A percentile compares a stretch with the other conserved stretches of the same genome.
phyloP scores from a whole-genome alignment of 2,888 invertebrate genomes.

The Mermis nigrescens region DNA sequence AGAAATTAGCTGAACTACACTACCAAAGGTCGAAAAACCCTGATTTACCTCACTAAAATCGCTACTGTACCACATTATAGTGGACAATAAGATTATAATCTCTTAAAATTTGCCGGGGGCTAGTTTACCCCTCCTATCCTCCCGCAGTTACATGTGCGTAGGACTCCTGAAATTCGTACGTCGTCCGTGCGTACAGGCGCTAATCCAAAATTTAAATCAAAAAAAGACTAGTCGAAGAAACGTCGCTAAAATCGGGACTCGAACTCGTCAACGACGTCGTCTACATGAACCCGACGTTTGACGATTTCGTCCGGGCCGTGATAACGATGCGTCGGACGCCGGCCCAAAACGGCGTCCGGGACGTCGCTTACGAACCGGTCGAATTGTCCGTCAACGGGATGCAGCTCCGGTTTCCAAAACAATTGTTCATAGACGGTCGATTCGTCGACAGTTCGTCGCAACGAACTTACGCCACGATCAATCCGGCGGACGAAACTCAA shows the following conservation, averaged over 20 bases:
- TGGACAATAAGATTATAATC: too few relatives aligned
- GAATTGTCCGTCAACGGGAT: slow-evolving; percentile 60
- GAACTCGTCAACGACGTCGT: slow-evolving; percentile 69
- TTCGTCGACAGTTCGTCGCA: slow-evolving; percentile 57
- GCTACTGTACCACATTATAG: too few relatives aligned
- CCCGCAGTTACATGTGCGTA: too few relatives aligned
- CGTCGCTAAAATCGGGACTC: slow-evolving; percentile 52
- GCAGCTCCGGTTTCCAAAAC: slow-evolving; percentile 63
- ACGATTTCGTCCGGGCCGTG: slow-evolving; percentile 52
- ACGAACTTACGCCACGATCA: slow-evolving; percentile 46
- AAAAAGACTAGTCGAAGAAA: slow-evolving; percentile 70
- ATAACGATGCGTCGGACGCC: slow-evolving; percentile 48
- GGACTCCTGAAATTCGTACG: too few relatives aligned
- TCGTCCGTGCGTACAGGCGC: too few relatives aligned
- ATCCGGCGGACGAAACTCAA: slow-evolving; percentile 61
- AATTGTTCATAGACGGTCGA: slow-evolving; percentile 71
- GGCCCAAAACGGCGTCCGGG: slow-evolving; percentile 32
- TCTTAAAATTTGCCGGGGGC: too few relatives aligned
- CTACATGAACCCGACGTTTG: slow-evolving; percentile 73
- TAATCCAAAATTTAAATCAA: slow-evolving; percentile 9
- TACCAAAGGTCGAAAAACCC: too few relatives aligned
- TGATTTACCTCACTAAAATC: too few relatives aligned
- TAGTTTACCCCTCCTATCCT: too few relatives aligned
- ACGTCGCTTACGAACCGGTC: slow-evolving; percentile 23
- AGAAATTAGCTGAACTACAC: too few relatives aligned